Conservation (phyloP, 2,888 invertebrate genomes). For the Drosophila meridionalis region DNA sequence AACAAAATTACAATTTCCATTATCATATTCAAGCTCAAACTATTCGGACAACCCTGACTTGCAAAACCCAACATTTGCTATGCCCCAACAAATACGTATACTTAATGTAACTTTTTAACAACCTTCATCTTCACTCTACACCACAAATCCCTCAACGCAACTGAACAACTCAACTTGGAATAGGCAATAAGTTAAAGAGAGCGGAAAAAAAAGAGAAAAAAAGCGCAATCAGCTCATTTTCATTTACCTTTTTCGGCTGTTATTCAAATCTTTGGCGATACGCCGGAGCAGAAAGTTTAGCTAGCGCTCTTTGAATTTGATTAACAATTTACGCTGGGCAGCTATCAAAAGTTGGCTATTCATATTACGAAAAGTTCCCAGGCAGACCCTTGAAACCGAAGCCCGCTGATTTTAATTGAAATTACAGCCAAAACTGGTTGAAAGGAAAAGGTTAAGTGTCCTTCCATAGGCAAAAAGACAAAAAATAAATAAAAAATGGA, state of each 20-base stretch:
- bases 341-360: slow-evolving; percentile 46
- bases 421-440: slow-evolving; percentile 41
- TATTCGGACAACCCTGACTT: background rate
- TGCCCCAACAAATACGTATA: background rate
- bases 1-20: background rate
- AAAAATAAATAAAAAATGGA: background rate
- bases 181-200: slow-evolving; percentile 2
- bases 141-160: background rate
- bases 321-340: slow-evolving; percentile 47
- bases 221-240: slow-evolving; percentile 31
- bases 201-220: background rate
- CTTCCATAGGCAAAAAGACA: background rate
- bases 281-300: slow-evolving; percentile 20
- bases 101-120: background rate
- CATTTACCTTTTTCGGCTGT: slow-evolving; percentile 37
- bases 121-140: background rate
- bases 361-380: slow-evolving; percentile 53
- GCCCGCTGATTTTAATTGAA: slow-evolving; percentile 65
- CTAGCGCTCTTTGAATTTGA: slow-evolving; percentile 52
- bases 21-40: background rate
- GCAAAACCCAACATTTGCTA: background rate
- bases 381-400: slow-evolving; percentile 15
- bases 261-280: slow-evolving; percentile 48
- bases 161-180: background rate
- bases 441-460: slow-evolving; percentile 39